Evolutionary conservation across 2,888 invertebrate species (phyloP), one percentile per base, ranked within the genome.

Genomic region (Cordilura impudica): DNA sequence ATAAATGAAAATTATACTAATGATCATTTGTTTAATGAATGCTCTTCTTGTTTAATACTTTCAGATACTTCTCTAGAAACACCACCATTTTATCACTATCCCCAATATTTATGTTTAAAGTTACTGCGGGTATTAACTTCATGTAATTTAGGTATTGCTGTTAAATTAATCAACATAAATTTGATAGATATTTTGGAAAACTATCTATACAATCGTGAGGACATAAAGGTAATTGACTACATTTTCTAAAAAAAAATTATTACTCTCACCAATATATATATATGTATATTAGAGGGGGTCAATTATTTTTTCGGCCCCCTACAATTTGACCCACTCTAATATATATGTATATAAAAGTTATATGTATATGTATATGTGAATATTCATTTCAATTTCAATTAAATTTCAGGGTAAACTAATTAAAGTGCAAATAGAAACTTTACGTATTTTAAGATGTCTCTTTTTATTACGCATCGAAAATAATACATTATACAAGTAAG

Each of bases 51-150:
- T 91, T 39, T 85, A 86, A 14, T 16, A 49, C 2, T 35, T 63
- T 4, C 45, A 86, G 84, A 84, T 66, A 83, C 82, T 54, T 47
- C 67, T 0, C 21, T 81, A 5, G 29, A 67, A 5, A 70, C 78
- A n/a, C 80, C 85, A 8, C 77, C 91, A 87, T 85, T 91, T 90
- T 63, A 95, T 87, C 93, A 93, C 4, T 91, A 92, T 82, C 95
- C 96, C 2, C 90, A 95, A 77, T 87, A 93, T 65, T 91, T 93
- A 61, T 95, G 95, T 7, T 86, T 97, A 16, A 95, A 94, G 87
- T 90, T 97, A 4, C 89, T 96, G 35, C 91, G 96, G 83, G 90
- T 96, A 63, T 87, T 97, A 29, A 91, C 94, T 26, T 91, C 93
- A 39, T 93, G 94, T 84, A 86, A 87, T 54, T 73, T 87, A 43